Evolutionary conservation across 2,113 vertebrate genomes (phyloP).

Genomic region (Elephantulus edwardii): DNA sequence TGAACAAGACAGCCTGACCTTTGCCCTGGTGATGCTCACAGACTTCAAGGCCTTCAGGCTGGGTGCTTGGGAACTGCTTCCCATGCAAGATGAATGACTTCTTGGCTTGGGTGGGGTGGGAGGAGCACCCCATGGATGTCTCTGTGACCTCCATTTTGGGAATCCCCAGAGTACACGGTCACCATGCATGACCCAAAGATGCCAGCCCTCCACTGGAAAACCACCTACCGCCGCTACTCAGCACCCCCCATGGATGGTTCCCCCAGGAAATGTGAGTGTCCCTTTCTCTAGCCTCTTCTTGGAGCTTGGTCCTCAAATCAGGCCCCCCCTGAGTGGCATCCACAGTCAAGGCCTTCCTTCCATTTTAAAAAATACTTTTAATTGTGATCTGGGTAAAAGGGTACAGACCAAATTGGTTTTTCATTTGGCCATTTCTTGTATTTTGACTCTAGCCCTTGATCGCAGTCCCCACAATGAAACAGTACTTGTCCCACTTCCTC

Average conservation of each 20-base stretch:
- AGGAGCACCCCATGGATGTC: accelerated
- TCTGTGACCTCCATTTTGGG: constrained; percentile 8
- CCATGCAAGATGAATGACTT: background rate
- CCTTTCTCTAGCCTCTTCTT: background rate
- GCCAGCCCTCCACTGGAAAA: constrained; percentile 93
- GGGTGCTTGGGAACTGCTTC: background rate
- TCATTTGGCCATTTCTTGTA: too few species aligned
- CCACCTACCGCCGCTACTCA: constrained; percentile 94
- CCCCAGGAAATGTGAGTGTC: constrained; percentile 90
- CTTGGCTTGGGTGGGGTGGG: background rate
- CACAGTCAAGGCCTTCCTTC: background rate
- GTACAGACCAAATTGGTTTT: too few species aligned
- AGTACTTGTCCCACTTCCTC: too few species aligned
- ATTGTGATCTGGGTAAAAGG: too few species aligned
- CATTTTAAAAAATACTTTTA: too few species aligned
- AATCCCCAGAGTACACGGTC: constrained; percentile 91
- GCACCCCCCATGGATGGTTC: constrained; percentile 87
- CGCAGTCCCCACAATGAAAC: too few species aligned
- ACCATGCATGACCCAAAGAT: constrained; percentile 96
- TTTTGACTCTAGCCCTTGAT: too few species aligned
- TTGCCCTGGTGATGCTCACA: background rate
- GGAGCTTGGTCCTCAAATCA: background rate
- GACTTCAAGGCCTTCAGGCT: background rate
- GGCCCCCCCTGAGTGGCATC: background rate
- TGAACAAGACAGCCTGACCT: background rate